Evolutionary conservation across 2,113 vertebrate species (phyloP), one percentile per base, ranked within the genome.

Genomic region (Struthidea cinerea): DNA sequence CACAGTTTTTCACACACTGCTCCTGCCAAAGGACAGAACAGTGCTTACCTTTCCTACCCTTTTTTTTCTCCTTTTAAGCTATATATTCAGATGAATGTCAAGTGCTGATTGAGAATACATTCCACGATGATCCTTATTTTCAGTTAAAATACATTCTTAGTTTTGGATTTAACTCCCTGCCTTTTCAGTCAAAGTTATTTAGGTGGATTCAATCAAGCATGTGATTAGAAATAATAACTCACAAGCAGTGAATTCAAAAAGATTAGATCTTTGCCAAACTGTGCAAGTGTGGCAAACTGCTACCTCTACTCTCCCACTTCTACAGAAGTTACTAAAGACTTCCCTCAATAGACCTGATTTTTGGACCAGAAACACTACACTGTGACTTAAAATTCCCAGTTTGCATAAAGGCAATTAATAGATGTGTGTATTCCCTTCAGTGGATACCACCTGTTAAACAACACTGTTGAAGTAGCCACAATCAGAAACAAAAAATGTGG

Each of bases 171-270:
- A 97, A 97, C 95, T 97, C 94, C 74, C 84, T 71, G 94, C 87
- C 95, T 97, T 98, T 95, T 97, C 97, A 97, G 94, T 89, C 80
- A 87, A 91, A 97, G 93, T 94, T 96, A 97, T 97, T 97, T 97
- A 97, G 84, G 86, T 95, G 90, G 85, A 97, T 94, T 97, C 97
- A 98, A 97, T 98, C 97, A 98, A 96, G 94, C 74, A 1, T 95
- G 87, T 97, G 96, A 98, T 98, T 98, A 98, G 96, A 98, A 98
- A 98, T 97, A 97, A 96, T 95, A 98, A 97, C 96, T 97, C 96
- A 96, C 83, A 97, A 97, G 94, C 93, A 97, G 96, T 93, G 91
- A 97, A 98, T 97, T 98, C 78, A 95, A 82, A 96, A 96, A 97
- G 79, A 96, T 96, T 87, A 97, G 80, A 98, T 97, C 97, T 97